Evolutionary conservation across 2,888 invertebrate species (phyloP).

Genomic region (Sepiola atlantica): DNA sequence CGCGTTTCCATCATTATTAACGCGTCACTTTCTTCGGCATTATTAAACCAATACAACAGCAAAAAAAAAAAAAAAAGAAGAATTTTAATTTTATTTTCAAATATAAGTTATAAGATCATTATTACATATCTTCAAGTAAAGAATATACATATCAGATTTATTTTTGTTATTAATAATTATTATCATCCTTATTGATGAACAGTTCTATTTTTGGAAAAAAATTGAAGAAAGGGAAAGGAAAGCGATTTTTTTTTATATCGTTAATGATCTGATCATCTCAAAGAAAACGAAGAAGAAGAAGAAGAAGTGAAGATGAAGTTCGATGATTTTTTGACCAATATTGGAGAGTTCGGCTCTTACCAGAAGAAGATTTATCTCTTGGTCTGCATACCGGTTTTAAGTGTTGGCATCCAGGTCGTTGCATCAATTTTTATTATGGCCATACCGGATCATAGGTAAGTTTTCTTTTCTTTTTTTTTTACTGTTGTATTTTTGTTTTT

Average conservation of each 20-base stretch:
- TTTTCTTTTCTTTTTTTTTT: background rate
- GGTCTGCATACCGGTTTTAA: slow-evolving; percentile 57
- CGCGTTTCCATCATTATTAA: background rate
- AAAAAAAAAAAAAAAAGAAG: too few relatives aligned
- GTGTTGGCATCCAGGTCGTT: slow-evolving; percentile 55
- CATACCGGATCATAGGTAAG: slow-evolving; percentile 59
- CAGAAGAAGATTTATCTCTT: slow-evolving; percentile 58
- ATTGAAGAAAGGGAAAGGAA: background rate
- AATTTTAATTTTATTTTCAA: background rate
- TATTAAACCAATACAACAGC: too few relatives aligned
- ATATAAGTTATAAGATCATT: background rate
- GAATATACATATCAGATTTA: background rate
- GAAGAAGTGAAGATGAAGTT: slow-evolving; percentile 53
- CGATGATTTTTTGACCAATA: slow-evolving; percentile 57
- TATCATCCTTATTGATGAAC: background rate
- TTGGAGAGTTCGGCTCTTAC: slow-evolving; percentile 61
- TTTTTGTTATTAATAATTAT: background rate
- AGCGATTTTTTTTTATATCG: background rate
- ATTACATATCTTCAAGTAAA: background rate
- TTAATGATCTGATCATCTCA: background rate
- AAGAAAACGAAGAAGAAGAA: slow-evolving; percentile 46
- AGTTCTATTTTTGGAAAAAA: background rate
- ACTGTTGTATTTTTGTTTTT: background rate
- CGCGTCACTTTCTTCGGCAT: background rate
- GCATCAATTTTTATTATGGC: slow-evolving; percentile 56